Base-by-base conservation (phyloP, 2,797 vertebrate genomes). In the Eulemur albifrons region DNA sequence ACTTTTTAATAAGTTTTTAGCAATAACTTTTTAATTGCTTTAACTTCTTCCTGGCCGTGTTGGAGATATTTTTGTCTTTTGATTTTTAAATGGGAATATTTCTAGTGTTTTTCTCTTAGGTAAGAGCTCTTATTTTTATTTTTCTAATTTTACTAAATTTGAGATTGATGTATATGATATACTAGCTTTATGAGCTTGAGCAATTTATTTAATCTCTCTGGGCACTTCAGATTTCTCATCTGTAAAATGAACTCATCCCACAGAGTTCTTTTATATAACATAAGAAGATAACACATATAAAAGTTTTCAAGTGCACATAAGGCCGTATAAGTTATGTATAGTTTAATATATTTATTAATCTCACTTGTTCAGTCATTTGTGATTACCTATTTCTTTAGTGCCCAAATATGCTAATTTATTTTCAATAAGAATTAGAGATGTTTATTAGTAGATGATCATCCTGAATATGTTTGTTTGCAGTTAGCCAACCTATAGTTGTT, bases 71-170 rank as follows among this genome's bases (percentile, higher is more conserved):
- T 84, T 86, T 82, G 30, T 25, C 30, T 63, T 97, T 90, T 76
- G 14, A 50, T 61, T 81, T 95, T 95, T 70, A 90, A 93, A 79
- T 90, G 77, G 30, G 25, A 59, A 45, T 87, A 7, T 87, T 52
- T 91, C 20, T 69, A 73, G 32, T 70, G 63, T 88, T 63, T 92
- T 8, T 90, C 4, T 95, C 57, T 91, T 95, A 63, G 14, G n/a
- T 91, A 77, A 93, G 63, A 67, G 38, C 32, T 82, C 40, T 63
- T 89, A 72, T 45, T 95, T 93, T 94, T 90, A 57, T 85, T 88
- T 23, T 87, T 8, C 70, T 84, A 52, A 63, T 67, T 63, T 70
- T 79, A 63, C 59, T 90, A 79, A 25, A 35, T 88, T 96, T 82
- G 61, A 59, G 35, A 89, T 80, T 87, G 69, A 69, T 14, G 35